Evolutionary conservation across 2,797 vertebrate genomes (phyloP), one percentile per base, ranked within the genome.

Genomic region (Gymnothorax reevesii): DNA sequence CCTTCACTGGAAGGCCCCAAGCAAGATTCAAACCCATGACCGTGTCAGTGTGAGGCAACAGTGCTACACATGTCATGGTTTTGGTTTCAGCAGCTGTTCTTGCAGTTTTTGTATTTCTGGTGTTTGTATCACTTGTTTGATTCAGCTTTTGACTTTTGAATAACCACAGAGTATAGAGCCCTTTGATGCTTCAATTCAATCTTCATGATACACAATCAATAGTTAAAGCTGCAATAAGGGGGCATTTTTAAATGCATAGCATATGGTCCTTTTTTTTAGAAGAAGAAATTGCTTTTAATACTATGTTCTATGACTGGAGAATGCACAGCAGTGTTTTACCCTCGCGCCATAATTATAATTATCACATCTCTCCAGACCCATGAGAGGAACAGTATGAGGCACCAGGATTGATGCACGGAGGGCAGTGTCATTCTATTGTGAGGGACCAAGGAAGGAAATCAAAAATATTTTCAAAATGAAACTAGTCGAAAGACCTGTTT

Each of bases 281-380:
- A 84, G 52, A 71, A 83, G 52, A 52, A 25, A 69, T 55, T 83
- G 22, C 64, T 86, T 83, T 86, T 86, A 49, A 22, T 66, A 12
- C 86, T 25, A 64, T 27, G n/a, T 4, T n/a, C 79, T 86, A 54
- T 71, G 60, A 42, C 20, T 25, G 17, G 42, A 54, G 12, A 86
- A 75, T n/a, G 10, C n/a, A 25, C 42, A 10, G 69, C 71, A 64
- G 17, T 42, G 33, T 69, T 54, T n/a, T 57, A 60, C 59, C 1
- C 55, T 79, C 10, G 7, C 10, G 15, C 20, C 13, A 13, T 73
- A 85, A 87, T 85, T 73, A 83, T 54, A 66, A n/a, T 57, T 60
- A 79, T 87, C 77, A 83, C n/a, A 79, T 83, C 54, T 85, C 77
- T 59, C 57, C 62, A 54, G 27, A 55, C 54, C 84, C 27, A 69